Base-by-base conservation (phyloP, 2,113 vertebrate species). In the Thymallus thymallus region DNA sequence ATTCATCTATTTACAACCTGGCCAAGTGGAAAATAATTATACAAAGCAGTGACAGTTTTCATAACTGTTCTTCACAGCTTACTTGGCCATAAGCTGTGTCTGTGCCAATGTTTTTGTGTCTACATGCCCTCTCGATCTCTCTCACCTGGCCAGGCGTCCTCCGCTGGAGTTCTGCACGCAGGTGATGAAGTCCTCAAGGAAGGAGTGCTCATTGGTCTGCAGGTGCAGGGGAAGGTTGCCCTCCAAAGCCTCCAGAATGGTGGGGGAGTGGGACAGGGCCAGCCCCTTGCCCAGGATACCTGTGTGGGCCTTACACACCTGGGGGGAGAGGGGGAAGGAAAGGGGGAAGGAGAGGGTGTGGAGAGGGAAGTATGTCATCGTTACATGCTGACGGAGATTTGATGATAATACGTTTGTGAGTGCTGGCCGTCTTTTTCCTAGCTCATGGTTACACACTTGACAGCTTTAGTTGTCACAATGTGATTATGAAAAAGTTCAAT, bases 171-270 rank as follows among this genome's bases (percentile, higher is more conserved):
- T 97, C 75, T 95, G 94, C 2, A 98, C 93, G 83, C 98, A 99
- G 58, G 96, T 95, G 86, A 99, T 99, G 84, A 99, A 99, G 87
- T 99, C 98, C 81, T 99, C 98, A 68, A 99, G 91, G 83, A 99
- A 99, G 1, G 97, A 98, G 70, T 98, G 96, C 74, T 99, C 98
- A 0, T 99, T 99, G 90, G 96, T 99, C 87, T 99, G 98, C 6
- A 98, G 94, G 75, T 99, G 97, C 66, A 99, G 90, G 1, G 96
- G 97, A 73, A 99, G 94, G 74, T 91, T 98, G 80, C 97, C 98
- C 87, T 99, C 98, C 2, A 99, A 93, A 66, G 98, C 98, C 77
- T 99, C 97, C 75, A 98, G 80, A 80, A 99, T 99, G 30, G 96
- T 98, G 61, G 98, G 98, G 18, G 98, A 98, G 82, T 98, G 97